Conservation (phyloP, 2,888 invertebrate genomes). For the Drosophila siamana region DNA sequence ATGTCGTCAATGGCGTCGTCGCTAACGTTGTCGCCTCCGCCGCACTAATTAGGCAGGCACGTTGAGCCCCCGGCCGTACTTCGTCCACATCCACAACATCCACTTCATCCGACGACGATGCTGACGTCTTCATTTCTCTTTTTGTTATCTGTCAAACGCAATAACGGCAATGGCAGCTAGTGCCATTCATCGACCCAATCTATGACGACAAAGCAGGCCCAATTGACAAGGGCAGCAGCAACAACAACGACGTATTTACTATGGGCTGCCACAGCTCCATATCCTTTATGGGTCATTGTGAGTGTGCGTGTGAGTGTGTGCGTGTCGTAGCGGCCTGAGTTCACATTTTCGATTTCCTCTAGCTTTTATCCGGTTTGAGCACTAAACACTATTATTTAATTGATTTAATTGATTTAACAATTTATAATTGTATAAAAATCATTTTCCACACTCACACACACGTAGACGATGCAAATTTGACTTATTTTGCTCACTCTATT, state of each 20-base stretch:
- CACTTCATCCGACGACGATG: conserved; percentile 56
- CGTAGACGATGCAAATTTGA: conserved; percentile 52
- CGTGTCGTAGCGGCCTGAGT: conserved; percentile 42
- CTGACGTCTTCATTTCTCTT: conserved; percentile 65
- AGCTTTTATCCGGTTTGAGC: conserved; percentile 17
- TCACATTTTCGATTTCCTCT: conserved; percentile 48
- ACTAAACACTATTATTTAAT: conserved; percentile 2
- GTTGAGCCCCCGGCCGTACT: conserved; percentile 56
- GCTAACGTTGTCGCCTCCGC: conserved; percentile 56
- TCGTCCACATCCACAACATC: conserved; percentile 46
- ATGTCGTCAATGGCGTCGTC: conserved; percentile 43
- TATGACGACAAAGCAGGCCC: conserved; percentile 63
- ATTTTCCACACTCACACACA: conserved; percentile 43
- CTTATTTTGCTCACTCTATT: conserved; percentile 58
- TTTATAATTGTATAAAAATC: conserved; percentile 28
- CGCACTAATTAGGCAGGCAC: conserved; percentile 60
- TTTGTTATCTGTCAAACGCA: conserved; percentile 62
- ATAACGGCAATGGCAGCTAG: conserved; percentile 55
- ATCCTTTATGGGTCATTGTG: conserved; percentile 66
- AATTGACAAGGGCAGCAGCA: conserved; percentile 60
- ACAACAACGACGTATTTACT: conserved; percentile 48
- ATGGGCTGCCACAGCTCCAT: conserved; percentile 51
- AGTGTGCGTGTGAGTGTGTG: conserved; percentile 20
- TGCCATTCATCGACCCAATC: conserved; percentile 70
- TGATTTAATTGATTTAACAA: neutral